Evolutionary conservation across 2,797 vertebrate genomes (phyloP).

Genomic region (Remorina albescens): DNA sequence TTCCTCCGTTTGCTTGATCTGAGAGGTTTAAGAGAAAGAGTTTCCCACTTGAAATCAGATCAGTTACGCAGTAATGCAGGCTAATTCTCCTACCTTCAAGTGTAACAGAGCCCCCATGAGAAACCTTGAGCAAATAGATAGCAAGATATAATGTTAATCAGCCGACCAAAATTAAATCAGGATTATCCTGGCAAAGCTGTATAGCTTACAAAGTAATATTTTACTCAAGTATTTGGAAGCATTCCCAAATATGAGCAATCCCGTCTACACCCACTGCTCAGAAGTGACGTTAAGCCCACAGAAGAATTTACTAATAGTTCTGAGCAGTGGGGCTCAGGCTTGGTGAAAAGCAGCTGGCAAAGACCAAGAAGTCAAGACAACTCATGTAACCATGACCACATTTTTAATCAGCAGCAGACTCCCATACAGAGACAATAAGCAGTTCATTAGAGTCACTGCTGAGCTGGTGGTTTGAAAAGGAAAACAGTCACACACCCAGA

Average conservation of each 20-base stretch:
- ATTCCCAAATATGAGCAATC: slow-evolving; percentile 76
- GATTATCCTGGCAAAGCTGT: slow-evolving; percentile 73
- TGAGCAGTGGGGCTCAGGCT: slow-evolving; percentile 67
- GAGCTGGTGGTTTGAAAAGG: slow-evolving; percentile 60
- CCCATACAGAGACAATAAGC: slow-evolving; percentile 73
- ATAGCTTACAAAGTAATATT: slow-evolving; percentile 59
- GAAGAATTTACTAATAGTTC: slow-evolving; percentile 82
- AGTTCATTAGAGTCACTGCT: slow-evolving; percentile 71
- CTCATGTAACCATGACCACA: slow-evolving; percentile 74
- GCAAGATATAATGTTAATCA: slow-evolving; percentile 72
- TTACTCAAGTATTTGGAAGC: slow-evolving; percentile 73
- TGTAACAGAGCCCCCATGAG: slow-evolving; percentile 70
- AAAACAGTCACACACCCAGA: slow-evolving; percentile 62
- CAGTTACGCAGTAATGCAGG: slow-evolving; percentile 65
- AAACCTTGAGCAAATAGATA: slow-evolving; percentile 67
- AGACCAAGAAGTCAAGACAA: slow-evolving; percentile 68
- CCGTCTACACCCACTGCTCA: slow-evolving; percentile 65
- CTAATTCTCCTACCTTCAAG: slow-evolving; percentile 61
- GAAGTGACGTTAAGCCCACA: slow-evolving; percentile 77
- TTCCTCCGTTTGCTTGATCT: slow-evolving; percentile 31
- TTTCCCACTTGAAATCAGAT: slow-evolving; percentile 66
- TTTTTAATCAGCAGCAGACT: slow-evolving; percentile 76
- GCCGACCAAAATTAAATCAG: slow-evolving; percentile 78
- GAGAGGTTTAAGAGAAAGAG: slow-evolving; percentile 20
- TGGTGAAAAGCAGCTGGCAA: slow-evolving; percentile 68